Conservation (phyloP, 2,113 vertebrate species). For the Dicentrarchus labrax region DNA sequence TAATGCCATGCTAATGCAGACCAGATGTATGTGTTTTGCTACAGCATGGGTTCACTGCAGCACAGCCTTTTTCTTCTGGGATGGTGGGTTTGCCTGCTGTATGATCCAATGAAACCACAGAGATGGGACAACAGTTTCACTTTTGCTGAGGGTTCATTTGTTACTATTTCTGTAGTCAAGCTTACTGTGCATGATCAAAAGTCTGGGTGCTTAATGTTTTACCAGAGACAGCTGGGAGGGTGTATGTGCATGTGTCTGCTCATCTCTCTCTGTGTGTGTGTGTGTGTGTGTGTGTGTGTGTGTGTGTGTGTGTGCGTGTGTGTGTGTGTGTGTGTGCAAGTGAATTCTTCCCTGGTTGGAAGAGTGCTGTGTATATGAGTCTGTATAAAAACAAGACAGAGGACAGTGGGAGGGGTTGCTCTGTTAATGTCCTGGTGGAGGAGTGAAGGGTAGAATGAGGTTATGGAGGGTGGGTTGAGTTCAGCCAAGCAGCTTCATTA, state of each 20-base stretch:
- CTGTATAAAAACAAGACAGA: slow-evolving; percentile 36
- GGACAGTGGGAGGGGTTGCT: slow-evolving; percentile 34
- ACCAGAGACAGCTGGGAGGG: slow-evolving; percentile 60
- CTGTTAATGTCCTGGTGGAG: slow-evolving; percentile 16
- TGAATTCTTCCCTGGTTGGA: slow-evolving; percentile 13
- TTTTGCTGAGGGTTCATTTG: slow-evolving; percentile 59
- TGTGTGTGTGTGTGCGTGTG: neutral
- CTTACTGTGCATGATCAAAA: slow-evolving; percentile 63
- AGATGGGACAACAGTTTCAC: slow-evolving; percentile 58
- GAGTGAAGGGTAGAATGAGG: slow-evolving; percentile 41
- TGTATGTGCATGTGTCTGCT: slow-evolving; percentile 39
- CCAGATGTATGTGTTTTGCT: slow-evolving; percentile 67
- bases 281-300: slow-evolving; percentile 10
- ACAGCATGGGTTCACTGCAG: slow-evolving; percentile 39
- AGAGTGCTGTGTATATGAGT: slow-evolving; percentile 21
- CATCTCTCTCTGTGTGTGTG: neutral
- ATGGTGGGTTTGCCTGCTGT: slow-evolving; percentile 34
- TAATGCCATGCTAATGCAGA: slow-evolving; percentile 59
- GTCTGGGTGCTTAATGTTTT: slow-evolving; percentile 63
- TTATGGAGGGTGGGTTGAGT: slow-evolving; percentile 34
- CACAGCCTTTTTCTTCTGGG: slow-evolving; percentile 47
- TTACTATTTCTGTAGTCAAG: slow-evolving; percentile 70
- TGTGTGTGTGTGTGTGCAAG: neutral
- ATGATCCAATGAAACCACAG: slow-evolving; percentile 62
- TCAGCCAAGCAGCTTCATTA: slow-evolving; percentile 49